Base-by-base conservation (phyloP, 2,797 vertebrate species). In the Pteronotus mesoamericanus region DNA sequence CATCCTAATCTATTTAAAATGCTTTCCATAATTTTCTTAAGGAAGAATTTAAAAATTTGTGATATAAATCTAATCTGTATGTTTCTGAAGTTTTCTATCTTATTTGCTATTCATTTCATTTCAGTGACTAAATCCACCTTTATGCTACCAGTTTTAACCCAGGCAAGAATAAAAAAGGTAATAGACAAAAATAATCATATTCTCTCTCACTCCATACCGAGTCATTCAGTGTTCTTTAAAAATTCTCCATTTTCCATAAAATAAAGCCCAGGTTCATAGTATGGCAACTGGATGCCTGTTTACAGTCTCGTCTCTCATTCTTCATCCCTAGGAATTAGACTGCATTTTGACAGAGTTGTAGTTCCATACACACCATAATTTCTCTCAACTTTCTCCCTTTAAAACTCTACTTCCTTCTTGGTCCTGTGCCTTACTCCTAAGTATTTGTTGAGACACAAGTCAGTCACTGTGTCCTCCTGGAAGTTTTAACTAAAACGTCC, bases 41-140 rank as follows among this genome's bases (percentile, higher is more conserved):
- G 55, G 71, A 86, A 71, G 10, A 32, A 4, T 59, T 69, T 68
- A 68, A 48, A 75, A 80, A 1, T 59, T 68, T 51, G 24, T 37
- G 32, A 68, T 59, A 74, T 86, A 34, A 85, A n/a, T 59, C 29
- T 85, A 21, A 68, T 66, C 21, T 26, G 19, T 39, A 72, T 59
- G 6, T 64, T 89, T 75, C n/a, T 19, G 11, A 68, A 61, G 3
- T 37, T 80, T 68, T 86, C 42, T 66, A 34, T 82, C 19, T 75
- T 64, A 64, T 9, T 82, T 21, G n/a, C 24, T 10, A 12, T 53
- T 77, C 84, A 26, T 91, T 94, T 71, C 66, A 68, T 51, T 89
- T 46, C 9, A 29, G 6, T 82, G 61, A 37, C 19, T 64, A 64
- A 34, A 64, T 61, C 22, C 14, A 53, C 19, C 29, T 48, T 59